A percentile compares a stretch with the other conserved stretches of the same genome.
These are phyloP conservation scores for Fragum fragum DNA, from an alignment of 2,888 invertebrate species.

Conservation along the genomic window DNA sequence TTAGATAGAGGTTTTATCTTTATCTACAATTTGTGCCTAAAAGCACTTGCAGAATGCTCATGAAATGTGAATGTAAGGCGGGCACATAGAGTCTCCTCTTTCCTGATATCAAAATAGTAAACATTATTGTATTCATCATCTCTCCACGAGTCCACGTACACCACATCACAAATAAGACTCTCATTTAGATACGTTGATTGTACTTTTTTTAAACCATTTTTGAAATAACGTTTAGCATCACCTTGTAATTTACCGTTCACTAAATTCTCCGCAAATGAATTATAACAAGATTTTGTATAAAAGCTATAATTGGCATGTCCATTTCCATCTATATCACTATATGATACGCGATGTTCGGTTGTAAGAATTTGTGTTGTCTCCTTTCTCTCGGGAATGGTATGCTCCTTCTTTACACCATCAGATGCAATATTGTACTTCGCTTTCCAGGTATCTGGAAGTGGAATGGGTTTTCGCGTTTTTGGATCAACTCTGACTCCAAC, in stretches of 20 bases:
- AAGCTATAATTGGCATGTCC: slow-evolving; percentile 42
- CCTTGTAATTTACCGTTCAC: neutral
- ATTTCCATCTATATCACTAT: slow-evolving; percentile 50
- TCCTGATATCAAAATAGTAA: slow-evolving; percentile 10
- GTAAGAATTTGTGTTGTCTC: slow-evolving; percentile 14
- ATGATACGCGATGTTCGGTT: slow-evolving; percentile 35
- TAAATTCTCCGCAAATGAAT: slow-evolving; percentile 47
- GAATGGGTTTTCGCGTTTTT: slow-evolving; percentile 46
- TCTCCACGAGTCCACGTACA: slow-evolving; percentile 1
- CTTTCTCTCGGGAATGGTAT: slow-evolving; percentile 24
- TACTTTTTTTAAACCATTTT: neutral
- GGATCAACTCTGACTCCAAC: slow-evolving; percentile 53
- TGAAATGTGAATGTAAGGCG: neutral
- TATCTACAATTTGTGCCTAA: neutral
- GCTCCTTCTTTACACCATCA: slow-evolving; percentile 27
- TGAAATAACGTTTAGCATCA: neutral
- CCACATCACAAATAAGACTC: neutral
- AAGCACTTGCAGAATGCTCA: neutral
- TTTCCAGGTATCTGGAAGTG: slow-evolving; percentile 44
- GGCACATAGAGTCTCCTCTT: neutral
- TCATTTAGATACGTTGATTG: neutral
- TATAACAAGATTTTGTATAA: slow-evolving; percentile 36
- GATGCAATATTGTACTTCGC: slow-evolving; percentile 25
- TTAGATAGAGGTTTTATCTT: too few relatives aligned
- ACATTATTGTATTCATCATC: neutral